Evolutionary conservation across 2,797 vertebrate species (phyloP).

Genomic region (Platyrinchus mystaceus): DNA sequence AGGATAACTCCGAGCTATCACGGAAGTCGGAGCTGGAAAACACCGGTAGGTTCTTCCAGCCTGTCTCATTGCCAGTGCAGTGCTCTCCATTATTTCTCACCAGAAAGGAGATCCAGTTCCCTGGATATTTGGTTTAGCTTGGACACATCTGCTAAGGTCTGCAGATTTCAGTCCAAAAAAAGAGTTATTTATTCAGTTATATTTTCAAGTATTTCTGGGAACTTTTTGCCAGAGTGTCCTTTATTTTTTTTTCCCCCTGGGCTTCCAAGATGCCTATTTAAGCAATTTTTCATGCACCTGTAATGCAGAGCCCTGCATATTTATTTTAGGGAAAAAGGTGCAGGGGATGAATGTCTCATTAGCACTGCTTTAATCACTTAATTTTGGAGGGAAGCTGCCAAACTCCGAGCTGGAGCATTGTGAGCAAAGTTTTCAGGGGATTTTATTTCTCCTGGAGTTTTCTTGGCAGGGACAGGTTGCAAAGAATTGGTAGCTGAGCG

Average conservation of each 20-base stretch:
- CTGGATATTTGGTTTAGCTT: slow-evolving; percentile 47
- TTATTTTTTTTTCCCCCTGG: neutral
- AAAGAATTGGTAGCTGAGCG: neutral
- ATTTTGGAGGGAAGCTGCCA: slow-evolving; percentile 20
- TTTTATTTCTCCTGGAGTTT: slow-evolving; percentile 27
- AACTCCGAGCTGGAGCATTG: neutral
- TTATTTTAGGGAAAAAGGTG: slow-evolving; percentile 26
- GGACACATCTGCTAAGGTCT: slow-evolving; percentile 56
- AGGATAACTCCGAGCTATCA: neutral
- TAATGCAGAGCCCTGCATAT: neutral
- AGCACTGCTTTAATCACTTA: slow-evolving; percentile 22
- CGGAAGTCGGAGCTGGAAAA: slow-evolving; percentile 23
- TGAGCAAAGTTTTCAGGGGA: neutral
- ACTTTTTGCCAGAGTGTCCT: slow-evolving; percentile 8
- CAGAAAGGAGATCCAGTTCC: slow-evolving; percentile 36
- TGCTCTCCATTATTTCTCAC: slow-evolving; percentile 36
- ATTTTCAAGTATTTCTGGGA: slow-evolving; percentile 43
- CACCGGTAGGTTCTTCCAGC: neutral
- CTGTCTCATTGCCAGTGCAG: slow-evolving; percentile 19
- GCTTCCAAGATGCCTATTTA: neutral
- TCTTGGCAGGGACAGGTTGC: slow-evolving; percentile 3
- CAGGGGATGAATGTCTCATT: slow-evolving; percentile 35
- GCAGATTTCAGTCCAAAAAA: slow-evolving; percentile 27
- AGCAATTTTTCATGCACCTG: slow-evolving; percentile 43
- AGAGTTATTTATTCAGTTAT: slow-evolving; percentile 44